Conservation (phyloP, 2,888 invertebrate species). For the Lasioglossum lativentre region DNA sequence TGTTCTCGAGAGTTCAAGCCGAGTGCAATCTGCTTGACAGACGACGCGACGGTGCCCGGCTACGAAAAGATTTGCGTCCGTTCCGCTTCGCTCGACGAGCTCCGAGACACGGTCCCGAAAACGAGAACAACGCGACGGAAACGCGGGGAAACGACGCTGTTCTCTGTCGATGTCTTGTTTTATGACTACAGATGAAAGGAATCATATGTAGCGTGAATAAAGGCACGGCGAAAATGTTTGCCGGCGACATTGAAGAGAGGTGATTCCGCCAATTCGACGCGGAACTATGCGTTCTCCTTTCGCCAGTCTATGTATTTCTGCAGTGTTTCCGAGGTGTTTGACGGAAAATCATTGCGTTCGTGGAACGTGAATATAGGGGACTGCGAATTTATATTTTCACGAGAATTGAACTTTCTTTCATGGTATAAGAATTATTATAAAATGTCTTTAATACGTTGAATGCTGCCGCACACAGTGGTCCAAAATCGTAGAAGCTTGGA, state of each 20-base stretch:
- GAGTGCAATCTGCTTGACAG: slow-evolving; percentile 50
- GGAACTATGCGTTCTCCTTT: not conserved
- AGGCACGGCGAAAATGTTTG: not conserved
- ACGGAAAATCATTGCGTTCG: not conserved
- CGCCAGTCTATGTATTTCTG: no score
- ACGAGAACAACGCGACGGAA: not conserved
- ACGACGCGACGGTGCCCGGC: slow-evolving; percentile 12
- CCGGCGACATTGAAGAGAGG: not conserved
- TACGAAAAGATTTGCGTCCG: slow-evolving; percentile 11
- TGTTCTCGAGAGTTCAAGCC: slow-evolving; percentile 38
- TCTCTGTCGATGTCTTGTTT: not conserved
- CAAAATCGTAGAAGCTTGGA: no score
- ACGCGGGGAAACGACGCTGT: not conserved
- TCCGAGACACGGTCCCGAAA: not conserved
- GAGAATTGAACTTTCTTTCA: no score
- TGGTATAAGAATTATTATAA: no score
- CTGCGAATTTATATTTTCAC: no score
- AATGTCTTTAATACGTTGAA: no score
- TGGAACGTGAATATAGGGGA: not conserved
- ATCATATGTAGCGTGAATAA: not conserved
- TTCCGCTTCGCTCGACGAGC: not conserved
- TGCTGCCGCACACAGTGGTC: no score
- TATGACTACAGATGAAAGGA: not conserved
- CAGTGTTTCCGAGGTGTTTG: not conserved
- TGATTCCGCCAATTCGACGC: not conserved